phyloP scores from a whole-genome alignment of 2,797 vertebrate genomes.

The Lycodopsis pacificus region DNA sequence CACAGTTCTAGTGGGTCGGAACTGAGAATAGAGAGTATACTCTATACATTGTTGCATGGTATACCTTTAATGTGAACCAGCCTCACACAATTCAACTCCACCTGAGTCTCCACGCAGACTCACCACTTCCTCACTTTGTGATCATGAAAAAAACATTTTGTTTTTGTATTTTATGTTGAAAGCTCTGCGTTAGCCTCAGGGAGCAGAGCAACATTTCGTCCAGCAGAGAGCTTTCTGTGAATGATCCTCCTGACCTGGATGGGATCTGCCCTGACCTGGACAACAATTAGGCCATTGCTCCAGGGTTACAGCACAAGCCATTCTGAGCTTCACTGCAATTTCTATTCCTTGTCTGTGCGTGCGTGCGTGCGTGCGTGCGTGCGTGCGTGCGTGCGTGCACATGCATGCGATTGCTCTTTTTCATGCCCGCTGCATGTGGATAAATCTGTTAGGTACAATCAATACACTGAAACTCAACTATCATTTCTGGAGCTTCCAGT shows the following conservation, averaged over 20 bases:
- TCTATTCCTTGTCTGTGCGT: background rate
- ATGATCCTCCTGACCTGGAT: constrained; percentile 18
- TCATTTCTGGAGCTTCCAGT: constrained; percentile 50
- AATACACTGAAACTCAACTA: constrained; percentile 67
- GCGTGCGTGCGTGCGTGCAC: background rate
- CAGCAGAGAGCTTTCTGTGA: constrained; percentile 14
- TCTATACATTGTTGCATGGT: too few species aligned
- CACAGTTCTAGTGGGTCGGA: background rate
- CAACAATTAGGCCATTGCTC: constrained; percentile 20
- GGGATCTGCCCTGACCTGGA: too few species aligned
- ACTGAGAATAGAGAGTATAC: too few species aligned
- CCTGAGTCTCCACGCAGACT: background rate
- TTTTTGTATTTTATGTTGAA: background rate
- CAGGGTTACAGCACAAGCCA: constrained; percentile 26
- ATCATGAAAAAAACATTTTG: background rate
- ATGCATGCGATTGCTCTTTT: constrained; percentile 52
- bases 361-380: background rate
- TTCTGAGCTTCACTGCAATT: constrained; percentile 1
- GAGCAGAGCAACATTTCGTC: background rate
- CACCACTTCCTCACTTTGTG: background rate
- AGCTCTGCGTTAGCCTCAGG: background rate
- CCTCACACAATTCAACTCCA: background rate
- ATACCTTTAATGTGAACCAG: background rate
- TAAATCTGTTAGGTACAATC: constrained; percentile 70
- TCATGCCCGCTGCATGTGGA: constrained; percentile 61